phyloP scores from a whole-genome alignment of 2,888 invertebrate genomes.

The Luffia ferchaultella region DNA sequence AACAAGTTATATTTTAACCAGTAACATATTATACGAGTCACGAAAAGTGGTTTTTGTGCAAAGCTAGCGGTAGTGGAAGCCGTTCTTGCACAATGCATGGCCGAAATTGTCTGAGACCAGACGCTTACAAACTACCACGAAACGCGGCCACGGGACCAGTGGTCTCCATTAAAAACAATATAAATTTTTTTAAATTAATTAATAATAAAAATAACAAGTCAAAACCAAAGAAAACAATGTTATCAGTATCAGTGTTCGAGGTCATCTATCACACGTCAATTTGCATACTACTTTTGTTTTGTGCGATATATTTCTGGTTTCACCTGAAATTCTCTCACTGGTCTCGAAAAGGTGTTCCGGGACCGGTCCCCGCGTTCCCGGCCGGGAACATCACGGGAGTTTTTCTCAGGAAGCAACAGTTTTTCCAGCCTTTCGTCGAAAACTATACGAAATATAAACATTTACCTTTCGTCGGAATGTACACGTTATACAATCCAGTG shows the following conservation, averaged over 20 bases:
- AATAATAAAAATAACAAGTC: not conserved
- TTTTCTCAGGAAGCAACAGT: slow-evolving; percentile 59
- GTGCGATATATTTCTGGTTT: slow-evolving; percentile 49
- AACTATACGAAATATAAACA: slow-evolving; percentile 62
- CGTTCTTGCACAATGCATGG: not conserved
- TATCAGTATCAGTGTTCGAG: not conserved
- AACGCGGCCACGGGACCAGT: not conserved
- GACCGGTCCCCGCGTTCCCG: slow-evolving; percentile 66
- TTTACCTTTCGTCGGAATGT: slow-evolving; percentile 65
- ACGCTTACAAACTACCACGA: not conserved
- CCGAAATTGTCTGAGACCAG: not conserved
- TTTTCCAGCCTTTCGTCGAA: slow-evolving; percentile 69
- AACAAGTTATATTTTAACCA: too few species aligned
- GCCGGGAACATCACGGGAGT: slow-evolving; percentile 69
- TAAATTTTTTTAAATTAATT: not conserved
- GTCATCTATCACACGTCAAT: not conserved
- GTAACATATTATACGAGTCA: too few species aligned
- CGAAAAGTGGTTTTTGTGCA: too few species aligned
- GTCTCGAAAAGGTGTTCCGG: slow-evolving; percentile 62
- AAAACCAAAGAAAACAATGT: not conserved
- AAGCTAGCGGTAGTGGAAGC: not conserved
- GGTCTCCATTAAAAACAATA: not conserved
- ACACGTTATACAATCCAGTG: slow-evolving; percentile 67
- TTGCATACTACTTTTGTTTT: slow-evolving; percentile 48
- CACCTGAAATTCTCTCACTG: slow-evolving; percentile 64